These are phyloP conservation scores for Nephrotoma appendiculata DNA, from an alignment of 2,888 invertebrate genomes.

Conservation along the genomic window DNA sequence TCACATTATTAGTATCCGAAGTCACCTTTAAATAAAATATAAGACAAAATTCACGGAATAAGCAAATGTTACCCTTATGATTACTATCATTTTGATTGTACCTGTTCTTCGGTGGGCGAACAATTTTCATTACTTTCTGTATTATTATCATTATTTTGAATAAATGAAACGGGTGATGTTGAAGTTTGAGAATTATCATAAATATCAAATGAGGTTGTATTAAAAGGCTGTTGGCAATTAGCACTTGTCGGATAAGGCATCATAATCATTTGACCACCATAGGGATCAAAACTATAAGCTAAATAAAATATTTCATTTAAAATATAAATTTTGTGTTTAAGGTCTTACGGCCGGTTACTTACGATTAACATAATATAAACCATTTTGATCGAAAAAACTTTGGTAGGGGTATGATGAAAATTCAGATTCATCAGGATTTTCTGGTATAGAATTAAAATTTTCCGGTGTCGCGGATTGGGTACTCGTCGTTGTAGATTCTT, in stretches of 20 bases:
- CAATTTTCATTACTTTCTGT: not conserved
- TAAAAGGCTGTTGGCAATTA: slow-evolving; percentile 14
- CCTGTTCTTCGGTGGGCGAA: not conserved
- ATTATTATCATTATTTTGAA: not conserved
- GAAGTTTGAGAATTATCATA: slow-evolving; percentile 3
- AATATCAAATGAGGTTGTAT: slow-evolving; percentile 11
- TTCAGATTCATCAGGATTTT: slow-evolving; percentile 12
- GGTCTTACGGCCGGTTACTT: slow-evolving; percentile 18
- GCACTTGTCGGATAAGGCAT: slow-evolving; percentile 13
- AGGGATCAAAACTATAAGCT: slow-evolving; percentile 15
- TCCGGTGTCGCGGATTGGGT: slow-evolving; percentile 14
- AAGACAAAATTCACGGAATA: not conserved
- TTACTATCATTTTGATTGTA: not conserved
- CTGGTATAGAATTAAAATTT: slow-evolving; percentile 13
- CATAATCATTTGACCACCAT: slow-evolving; percentile 15
- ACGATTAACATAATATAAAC: slow-evolving; percentile 36
- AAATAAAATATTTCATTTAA: slow-evolving; percentile 10
- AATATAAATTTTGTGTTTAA: too few relatives aligned
- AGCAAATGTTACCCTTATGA: not conserved
- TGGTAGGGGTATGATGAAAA: slow-evolving; percentile 12
- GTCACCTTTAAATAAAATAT: not conserved
- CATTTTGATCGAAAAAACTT: slow-evolving; percentile 36
- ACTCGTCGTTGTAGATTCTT: slow-evolving; percentile 14
- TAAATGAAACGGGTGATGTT: slow-evolving; percentile 3
- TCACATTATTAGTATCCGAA: not conserved